Base-by-base conservation (phyloP, 2,888 invertebrate genomes). In the Ypsolopha sequella region DNA sequence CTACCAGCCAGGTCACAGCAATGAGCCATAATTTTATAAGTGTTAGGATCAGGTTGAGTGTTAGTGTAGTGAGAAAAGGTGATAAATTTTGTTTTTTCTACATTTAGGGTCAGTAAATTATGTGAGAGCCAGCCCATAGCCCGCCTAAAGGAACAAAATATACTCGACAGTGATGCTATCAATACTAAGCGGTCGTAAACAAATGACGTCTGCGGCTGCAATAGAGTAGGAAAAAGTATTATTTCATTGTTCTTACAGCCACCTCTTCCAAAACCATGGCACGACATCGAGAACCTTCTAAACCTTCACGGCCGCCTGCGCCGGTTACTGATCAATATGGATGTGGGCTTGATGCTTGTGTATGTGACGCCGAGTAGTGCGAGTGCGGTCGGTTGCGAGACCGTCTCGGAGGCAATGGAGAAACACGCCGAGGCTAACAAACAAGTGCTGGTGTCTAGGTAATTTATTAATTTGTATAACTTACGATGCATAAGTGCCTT, bases 331-430 rank as follows among this genome's bases (percentile, higher is more conserved):
- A 50, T 80, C 1, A 65, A 62, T 50, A 88, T 90, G 10, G 89
- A 89, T 58, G 63, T 91, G 36, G 89, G 89, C 0, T 81, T 89
- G 60, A 82, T 89, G 59, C 79, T 88, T 34, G 76, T 92, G 55
- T 92, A 91, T 66, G 84, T 90, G 58, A 89, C 91, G 6, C 79
- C 87, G 53, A 73, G 66, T 43, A 85, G 89, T 0, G 88, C 90
- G 2, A 84, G 88, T 7, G 89, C 90, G 1, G 62, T 88, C n/a
- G 88, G 88, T 57, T 88, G 87, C 59, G 71, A 56, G 51, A 73
- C 74, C 1, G 57, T 85, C 2, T 62, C 71, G 1, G 80, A 81
- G 51, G 78, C 86, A 0, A 72, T 86, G 68, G 80, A 82, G 52
- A 59, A 70, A 0, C 78, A 84, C 56, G 79, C 76, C 1, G 48